Conservation (phyloP, 2,113 vertebrate species). For the Larimichthys crocea region DNA sequence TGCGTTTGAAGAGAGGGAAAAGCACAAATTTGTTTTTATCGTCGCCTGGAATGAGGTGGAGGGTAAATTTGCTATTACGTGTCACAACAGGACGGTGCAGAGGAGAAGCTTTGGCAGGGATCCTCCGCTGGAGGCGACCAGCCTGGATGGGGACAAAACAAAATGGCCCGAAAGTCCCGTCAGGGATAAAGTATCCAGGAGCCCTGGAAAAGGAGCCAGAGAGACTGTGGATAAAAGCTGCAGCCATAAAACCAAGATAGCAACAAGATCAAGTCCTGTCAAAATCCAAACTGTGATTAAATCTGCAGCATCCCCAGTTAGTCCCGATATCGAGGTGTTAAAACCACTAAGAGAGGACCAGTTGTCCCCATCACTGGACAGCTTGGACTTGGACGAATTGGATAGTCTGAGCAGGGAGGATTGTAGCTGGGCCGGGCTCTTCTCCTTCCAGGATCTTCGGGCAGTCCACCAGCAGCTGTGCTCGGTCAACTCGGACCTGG, state of each 20-base stretch:
- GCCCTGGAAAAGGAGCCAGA: slow-evolving; percentile 50
- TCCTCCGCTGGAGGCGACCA: slow-evolving; percentile 44
- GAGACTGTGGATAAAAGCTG: slow-evolving; percentile 43
- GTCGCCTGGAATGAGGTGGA: slow-evolving; percentile 98
- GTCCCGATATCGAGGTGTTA: slow-evolving; percentile 82
- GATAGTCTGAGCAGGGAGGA: slow-evolving; percentile 84
- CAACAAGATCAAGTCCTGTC: slow-evolving; percentile 48
- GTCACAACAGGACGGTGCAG: slow-evolving; percentile 95
- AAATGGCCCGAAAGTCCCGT: slow-evolving; percentile 76
- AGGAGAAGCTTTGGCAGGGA: slow-evolving; percentile 88
- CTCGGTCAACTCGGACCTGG: slow-evolving; percentile 93
- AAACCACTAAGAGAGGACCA: slow-evolving; percentile 78
- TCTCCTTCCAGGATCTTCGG: slow-evolving; percentile 94
- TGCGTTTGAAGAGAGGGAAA: slow-evolving; percentile 93
- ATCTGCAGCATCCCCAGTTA: slow-evolving; percentile 27
- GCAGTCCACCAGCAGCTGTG: slow-evolving; percentile 93
- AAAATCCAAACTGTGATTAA: slow-evolving; percentile 53
- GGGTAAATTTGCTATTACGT: slow-evolving; percentile 96
- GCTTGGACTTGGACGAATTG: slow-evolving; percentile 71
- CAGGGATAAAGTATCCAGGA: slow-evolving; percentile 61
- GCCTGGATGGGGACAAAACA: slow-evolving; percentile 70
- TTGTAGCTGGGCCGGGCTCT: slow-evolving; percentile 97
- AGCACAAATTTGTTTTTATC: slow-evolving; percentile 95
- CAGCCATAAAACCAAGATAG: slow-evolving; percentile 27
- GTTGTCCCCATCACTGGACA: slow-evolving; percentile 57